phyloP scores from a whole-genome alignment of 1,140 invertebrate genomes.

The Belonocnema kinseyi region DNA sequence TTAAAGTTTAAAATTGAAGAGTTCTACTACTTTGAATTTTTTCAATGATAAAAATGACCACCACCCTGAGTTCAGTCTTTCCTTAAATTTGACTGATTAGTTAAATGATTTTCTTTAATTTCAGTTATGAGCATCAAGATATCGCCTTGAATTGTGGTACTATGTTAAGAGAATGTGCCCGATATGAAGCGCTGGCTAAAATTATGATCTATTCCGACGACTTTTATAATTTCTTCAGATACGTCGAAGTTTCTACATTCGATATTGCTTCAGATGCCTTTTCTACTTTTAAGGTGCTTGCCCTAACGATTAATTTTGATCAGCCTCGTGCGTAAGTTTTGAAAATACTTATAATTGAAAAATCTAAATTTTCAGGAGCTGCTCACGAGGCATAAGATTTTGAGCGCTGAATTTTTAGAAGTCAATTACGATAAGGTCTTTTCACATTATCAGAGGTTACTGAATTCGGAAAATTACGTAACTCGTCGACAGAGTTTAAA shows the following conservation, averaged over 20 bases:
- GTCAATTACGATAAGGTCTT: slow-evolving; percentile 99
- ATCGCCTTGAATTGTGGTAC: slow-evolving; percentile 99
- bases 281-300: slow-evolving; percentile 97
- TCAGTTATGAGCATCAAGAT: slow-evolving; percentile 98
- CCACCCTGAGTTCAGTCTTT: no score
- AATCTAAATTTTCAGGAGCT: slow-evolving; percentile 86
- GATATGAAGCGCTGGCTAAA: slow-evolving; percentile 98
- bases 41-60: no score
- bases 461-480: slow-evolving; percentile 99
- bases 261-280: slow-evolving; percentile 99
- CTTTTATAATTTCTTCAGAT: slow-evolving; percentile 99
- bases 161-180: slow-evolving; percentile 98
- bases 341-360: no score
- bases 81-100: slow-evolving; percentile 5
- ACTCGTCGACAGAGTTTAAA: slow-evolving; percentile 98
- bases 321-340: no score
- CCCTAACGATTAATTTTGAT: slow-evolving; percentile 8
- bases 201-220: slow-evolving; percentile 98
- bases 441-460: slow-evolving; percentile 95
- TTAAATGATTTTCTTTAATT: slow-evolving; percentile 57
- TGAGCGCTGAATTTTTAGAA: slow-evolving; percentile 99
- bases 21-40: no score
- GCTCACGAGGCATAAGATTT: slow-evolving; percentile 97
- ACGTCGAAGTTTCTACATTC: slow-evolving; percentile 99
- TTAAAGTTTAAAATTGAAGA: no score